Conservation (phyloP, 2,888 invertebrate genomes). For the Caenorhabditis sinica region DNA sequence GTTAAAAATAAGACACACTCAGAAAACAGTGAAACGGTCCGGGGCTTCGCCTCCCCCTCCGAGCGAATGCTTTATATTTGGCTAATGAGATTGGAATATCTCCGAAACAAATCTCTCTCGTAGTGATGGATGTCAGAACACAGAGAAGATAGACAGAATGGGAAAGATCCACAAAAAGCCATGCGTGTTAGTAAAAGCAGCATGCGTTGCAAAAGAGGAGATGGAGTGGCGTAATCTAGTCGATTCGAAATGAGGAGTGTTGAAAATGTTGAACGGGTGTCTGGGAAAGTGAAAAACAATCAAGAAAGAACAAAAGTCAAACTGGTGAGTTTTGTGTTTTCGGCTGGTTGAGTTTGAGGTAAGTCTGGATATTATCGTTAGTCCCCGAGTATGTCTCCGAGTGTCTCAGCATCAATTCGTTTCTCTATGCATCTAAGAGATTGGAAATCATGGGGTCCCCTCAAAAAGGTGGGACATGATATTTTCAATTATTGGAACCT, state of each 20-base stretch:
- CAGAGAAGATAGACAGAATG: no score
- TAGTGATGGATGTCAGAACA: neutral
- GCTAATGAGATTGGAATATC: constrained; percentile 17
- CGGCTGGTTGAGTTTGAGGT: neutral
- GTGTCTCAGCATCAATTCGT: no score
- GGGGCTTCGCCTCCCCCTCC: no score
- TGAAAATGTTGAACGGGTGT: neutral
- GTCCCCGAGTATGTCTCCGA: no score
- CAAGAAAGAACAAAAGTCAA: neutral
- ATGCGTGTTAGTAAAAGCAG: neutral
- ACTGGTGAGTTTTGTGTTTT: neutral
- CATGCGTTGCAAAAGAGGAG: neutral
- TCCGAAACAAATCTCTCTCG: constrained; percentile 42
- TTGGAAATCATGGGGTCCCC: no score
- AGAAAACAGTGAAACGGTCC: neutral
- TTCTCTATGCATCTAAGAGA: no score
- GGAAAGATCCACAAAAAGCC: neutral
- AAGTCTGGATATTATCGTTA: no score
- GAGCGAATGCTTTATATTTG: constrained; percentile 23
- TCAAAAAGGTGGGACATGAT: no score
- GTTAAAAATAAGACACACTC: neutral
- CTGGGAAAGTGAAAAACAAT: neutral
- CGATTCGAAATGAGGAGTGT: neutral
- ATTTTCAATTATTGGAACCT: no score
- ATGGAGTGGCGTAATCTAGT: neutral